Conservation (phyloP, 2,113 vertebrate genomes). For the Picathartes gymnocephalus region DNA sequence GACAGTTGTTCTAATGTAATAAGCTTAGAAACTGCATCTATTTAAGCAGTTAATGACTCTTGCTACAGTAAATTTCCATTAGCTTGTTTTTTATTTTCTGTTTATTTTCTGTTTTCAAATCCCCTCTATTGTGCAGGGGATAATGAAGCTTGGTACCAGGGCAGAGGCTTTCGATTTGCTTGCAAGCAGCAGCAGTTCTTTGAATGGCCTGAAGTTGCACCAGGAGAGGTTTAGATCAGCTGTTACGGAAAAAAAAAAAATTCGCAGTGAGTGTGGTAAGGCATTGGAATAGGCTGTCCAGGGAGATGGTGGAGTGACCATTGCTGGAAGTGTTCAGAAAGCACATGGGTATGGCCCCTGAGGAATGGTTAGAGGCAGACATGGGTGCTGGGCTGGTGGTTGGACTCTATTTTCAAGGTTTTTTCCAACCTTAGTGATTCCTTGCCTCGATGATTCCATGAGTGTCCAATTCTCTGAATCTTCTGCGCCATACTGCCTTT, state of each 20-base stretch:
- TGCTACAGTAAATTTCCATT: slow-evolving; percentile 27
- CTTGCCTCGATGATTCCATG: too few relatives aligned
- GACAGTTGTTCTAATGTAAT: background rate
- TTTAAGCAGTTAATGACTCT: slow-evolving; percentile 26
- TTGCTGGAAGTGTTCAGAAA: background rate
- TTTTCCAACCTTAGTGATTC: background rate
- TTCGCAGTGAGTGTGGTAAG: too few relatives aligned
- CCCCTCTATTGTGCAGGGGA: background rate
- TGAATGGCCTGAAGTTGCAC: background rate
- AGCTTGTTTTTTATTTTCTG: slow-evolving; percentile 22
- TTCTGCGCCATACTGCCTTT: background rate
- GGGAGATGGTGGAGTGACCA: background rate
- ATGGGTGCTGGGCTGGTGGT: background rate
- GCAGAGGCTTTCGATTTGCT: background rate
- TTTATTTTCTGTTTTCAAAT: background rate
- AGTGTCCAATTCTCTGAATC: background rate
- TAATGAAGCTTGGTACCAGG: background rate
- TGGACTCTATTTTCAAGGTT: too few relatives aligned
- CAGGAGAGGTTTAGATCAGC: background rate
- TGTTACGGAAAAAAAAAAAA: too few relatives aligned
- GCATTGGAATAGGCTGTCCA: background rate
- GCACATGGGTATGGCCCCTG: background rate
- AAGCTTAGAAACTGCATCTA: slow-evolving; percentile 31
- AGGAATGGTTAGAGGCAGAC: background rate
- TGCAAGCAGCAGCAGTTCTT: background rate